Percentiles rank a stretch among this genome's conserved stretches.
These are phyloP conservation scores for Sialis fuliginosa DNA, from an alignment of 2,888 invertebrate species.

Conservation along the genomic window DNA sequence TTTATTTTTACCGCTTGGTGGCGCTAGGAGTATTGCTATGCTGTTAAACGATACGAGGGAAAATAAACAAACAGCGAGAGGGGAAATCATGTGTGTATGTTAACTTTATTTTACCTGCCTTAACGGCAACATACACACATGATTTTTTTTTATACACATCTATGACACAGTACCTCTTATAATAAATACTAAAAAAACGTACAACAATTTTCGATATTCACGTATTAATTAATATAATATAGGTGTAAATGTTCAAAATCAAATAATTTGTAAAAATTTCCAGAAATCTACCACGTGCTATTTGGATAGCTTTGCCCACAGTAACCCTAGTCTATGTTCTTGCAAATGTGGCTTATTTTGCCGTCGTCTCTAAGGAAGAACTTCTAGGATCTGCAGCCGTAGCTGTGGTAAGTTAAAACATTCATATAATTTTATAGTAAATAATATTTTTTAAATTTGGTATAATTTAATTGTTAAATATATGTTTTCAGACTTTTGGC, in stretches of 20 bases:
- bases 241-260: neutral
- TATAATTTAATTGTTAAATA: constrained; percentile 1
- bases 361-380: constrained; percentile 64
- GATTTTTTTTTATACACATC: too few species aligned
- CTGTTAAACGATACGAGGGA: too few species aligned
- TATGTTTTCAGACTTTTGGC: constrained; percentile 42
- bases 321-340: constrained; percentile 80
- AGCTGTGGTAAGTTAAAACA: constrained; percentile 49
- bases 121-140: too few species aligned
- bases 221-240: too few species aligned
- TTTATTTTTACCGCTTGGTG: too few species aligned
- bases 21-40: too few species aligned
- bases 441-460: neutral
- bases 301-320: constrained; percentile 83
- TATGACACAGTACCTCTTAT: too few species aligned
- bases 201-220: too few species aligned
- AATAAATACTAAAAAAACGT: too few species aligned
- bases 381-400: constrained; percentile 70
- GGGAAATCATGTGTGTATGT: too few species aligned
- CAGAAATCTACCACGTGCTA: constrained; percentile 83
- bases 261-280: constrained; percentile 15
- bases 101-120: too few species aligned
- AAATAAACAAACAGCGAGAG: too few species aligned
- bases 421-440: neutral
- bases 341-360: constrained; percentile 83